Evolutionary conservation across 1,140 invertebrate species (phyloP), one percentile per base, ranked within the genome.

Genomic region (Drosophila repleta): DNA sequence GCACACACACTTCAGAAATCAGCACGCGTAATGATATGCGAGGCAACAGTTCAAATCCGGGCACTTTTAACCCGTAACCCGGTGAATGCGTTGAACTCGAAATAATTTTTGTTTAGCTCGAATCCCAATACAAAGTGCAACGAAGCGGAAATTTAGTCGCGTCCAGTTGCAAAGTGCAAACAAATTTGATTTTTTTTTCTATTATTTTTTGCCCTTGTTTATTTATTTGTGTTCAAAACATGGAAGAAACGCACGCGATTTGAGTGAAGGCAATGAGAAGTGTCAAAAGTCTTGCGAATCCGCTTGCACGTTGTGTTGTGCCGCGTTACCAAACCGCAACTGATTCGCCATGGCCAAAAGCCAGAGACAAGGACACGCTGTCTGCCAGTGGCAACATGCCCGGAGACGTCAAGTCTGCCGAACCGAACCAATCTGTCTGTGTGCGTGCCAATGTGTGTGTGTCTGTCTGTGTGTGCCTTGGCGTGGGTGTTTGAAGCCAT

Each of bases 301-400:
- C 83, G 83, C 48, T 62, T 39, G 68, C 68, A 83, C 83, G 84
- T 79, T 83, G 79, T 88, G 72, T 74, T 64, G 45, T 75, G 71
- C 67, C 79, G 74, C 74, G 83, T 56, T 56, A 76, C 56, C 70
- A 87, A 91, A 79, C 79, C 79, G 89, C 84, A 90, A 91, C 90
- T 91, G 90, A 91, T 87, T 90, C 77, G 88, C 73, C 68, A 49
- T 37, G 32, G 58, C 46, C 56, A 21, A n/a, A 62, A 55, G 43
- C 60, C 56, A 18, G 48, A n/a, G 41, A 29, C 46, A 73, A 74
- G 79, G 83, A 90, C 65, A 72, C 48, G 68, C 75, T 74, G 51
- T 58, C 61, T 57, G 72, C 26, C 53, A 41, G 26, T 39, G 58
- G 48, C 61, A 61, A 63, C 55, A 8, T 64, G 66, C 37, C 48